Base-by-base conservation (phyloP, 2,113 vertebrate species). In the Crocuta crocuta region DNA sequence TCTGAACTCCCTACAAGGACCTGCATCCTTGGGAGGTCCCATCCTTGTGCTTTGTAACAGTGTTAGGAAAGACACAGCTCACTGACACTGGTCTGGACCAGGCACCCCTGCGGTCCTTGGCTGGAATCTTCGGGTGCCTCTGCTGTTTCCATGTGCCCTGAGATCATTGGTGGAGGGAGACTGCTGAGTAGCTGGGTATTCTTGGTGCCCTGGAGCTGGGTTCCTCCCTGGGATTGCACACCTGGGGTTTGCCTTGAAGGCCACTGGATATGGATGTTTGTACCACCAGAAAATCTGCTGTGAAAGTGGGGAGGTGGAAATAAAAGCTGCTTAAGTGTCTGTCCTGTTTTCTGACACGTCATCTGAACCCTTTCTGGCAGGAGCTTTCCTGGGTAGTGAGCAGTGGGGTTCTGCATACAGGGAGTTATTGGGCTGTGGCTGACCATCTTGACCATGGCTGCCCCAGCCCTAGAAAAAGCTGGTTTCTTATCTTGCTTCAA, bases 251-350 rank as follows among this genome's bases (percentile, higher is more conserved):
- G 70, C 1, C 71, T 28, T 45, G 19, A 33, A 87, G 82, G 35
- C 96, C 91, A n/a, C 93, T 95, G 84, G 97, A 80, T 97, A 94
- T 96, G 88, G 50, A 96, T 97, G 91, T 86, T 76, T 93, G 88
- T 89, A 31, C 63, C 89, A 79, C 76, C 76, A 83, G 84, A 1
- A 28, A 70, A 94, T 84, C 83, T 76, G n/a, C 76, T 78, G 39
- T 82, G 95, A 66, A 74, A 94, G 65, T 1, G 0, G n/a, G 28
- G n/a, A 94, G 61, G 45, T 50, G 53, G n/a, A 81, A 53, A 58
- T 89, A 68, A 93, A 87, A 94, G 73, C 53, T 33, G 7, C 11
- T 33, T 70, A 43, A 78, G 74, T 48, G 10, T 78, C 71, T 31
- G 31, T 86, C 90, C 74, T 93, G 24, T 82, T 80, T 91, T 66